Evolutionary conservation across 2,797 vertebrate species (phyloP).

Genomic region (Choloepus didactylus): DNA sequence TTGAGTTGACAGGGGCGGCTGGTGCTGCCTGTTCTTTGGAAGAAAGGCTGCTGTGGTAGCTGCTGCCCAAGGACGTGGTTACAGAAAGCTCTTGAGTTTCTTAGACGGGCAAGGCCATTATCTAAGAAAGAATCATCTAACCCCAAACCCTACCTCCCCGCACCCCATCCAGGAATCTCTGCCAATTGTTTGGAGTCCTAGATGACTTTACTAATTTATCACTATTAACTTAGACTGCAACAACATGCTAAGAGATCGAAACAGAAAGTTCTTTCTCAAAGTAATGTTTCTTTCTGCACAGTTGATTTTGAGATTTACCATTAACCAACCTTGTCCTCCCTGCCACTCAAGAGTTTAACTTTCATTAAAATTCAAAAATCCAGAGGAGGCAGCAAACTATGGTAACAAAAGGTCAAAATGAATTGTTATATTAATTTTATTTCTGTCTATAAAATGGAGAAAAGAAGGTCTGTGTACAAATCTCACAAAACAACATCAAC

Average conservation of each 20-base stretch:
- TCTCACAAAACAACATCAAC: constrained; percentile 96
- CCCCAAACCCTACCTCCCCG: not conserved
- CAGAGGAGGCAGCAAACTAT: constrained; percentile 84
- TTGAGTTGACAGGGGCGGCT: constrained; percentile 72
- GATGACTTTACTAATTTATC: not conserved
- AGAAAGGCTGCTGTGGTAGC: constrained; percentile 26
- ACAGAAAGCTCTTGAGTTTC: constrained; percentile 20
- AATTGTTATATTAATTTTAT: constrained; percentile 78
- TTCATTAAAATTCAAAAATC: constrained; percentile 63
- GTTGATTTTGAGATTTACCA: constrained; percentile 63
- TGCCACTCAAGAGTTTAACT: constrained; percentile 74
- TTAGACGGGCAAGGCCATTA: not conserved
- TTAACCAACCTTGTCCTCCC: constrained; percentile 68
- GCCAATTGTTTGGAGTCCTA: not conserved
- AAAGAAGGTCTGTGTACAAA: constrained; percentile 95
- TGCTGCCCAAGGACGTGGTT: constrained; percentile 38
- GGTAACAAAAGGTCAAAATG: constrained; percentile 88
- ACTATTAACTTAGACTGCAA: not conserved
- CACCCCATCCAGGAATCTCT: constrained; percentile 33
- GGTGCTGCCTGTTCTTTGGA: constrained; percentile 26
- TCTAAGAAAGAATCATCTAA: constrained; percentile 40
- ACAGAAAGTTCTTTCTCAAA: constrained; percentile 38
- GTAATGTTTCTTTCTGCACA: not conserved
- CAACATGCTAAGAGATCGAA: constrained; percentile 36
- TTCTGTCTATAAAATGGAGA: constrained; percentile 90